These are phyloP conservation scores for Yoshiicerus persimilis DNA, from an alignment of 1,140 invertebrate species.

Conservation along the genomic window DNA sequence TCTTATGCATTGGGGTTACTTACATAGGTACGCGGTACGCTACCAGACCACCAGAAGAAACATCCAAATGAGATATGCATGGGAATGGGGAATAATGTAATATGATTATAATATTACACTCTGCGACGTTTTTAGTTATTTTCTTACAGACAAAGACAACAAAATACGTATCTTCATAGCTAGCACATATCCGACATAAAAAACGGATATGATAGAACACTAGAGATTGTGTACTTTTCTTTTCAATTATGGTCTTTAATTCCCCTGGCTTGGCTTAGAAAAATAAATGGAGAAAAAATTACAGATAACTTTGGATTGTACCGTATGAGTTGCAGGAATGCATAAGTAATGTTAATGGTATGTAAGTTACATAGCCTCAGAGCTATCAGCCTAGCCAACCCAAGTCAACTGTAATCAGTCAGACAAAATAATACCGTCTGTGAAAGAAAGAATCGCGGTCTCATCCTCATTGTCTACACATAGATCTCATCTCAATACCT, in stretches of 20 bases:
- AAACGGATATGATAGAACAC: background rate
- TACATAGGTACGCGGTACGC: background rate
- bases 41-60: background rate
- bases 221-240: background rate
- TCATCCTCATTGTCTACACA: background rate
- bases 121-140: background rate
- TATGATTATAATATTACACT: background rate
- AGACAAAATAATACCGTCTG: background rate
- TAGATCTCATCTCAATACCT: background rate
- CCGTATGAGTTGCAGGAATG: background rate
- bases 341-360: background rate
- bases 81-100: background rate
- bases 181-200: background rate
- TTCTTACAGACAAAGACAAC: too few species aligned
- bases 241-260: background rate
- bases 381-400: too few species aligned
- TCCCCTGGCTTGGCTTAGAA: background rate
- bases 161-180: background rate
- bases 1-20: background rate
- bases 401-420: background rate
- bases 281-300: background rate
- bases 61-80: background rate
- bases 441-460: background rate
- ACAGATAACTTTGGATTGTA: background rate
- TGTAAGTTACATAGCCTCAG: background rate